phyloP scores from a whole-genome alignment of 2,888 invertebrate species.

The Molorchus minor region DNA sequence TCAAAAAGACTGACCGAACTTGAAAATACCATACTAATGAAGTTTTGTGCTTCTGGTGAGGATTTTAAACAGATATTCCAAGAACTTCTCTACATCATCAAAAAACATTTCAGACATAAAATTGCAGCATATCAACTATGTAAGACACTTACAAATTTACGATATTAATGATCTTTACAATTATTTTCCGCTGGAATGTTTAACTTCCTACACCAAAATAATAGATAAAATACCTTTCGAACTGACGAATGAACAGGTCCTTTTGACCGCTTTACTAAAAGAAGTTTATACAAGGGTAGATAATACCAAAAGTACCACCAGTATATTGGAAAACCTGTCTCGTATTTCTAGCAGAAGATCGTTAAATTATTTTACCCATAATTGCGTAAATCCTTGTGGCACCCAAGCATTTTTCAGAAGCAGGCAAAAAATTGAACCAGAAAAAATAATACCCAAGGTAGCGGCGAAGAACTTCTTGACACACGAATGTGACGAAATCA shows the following conservation, averaged over 20 bases:
- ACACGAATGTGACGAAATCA: constrained; percentile 42
- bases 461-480: constrained; percentile 21
- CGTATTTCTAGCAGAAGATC: background rate
- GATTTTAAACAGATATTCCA: constrained; percentile 33
- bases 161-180: constrained; percentile 30
- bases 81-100: constrained; percentile 40
- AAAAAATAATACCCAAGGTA: background rate
- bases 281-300: constrained; percentile 39
- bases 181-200: constrained; percentile 33
- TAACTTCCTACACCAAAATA: constrained; percentile 41
- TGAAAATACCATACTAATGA: constrained; percentile 48
- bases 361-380: background rate
- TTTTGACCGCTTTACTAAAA: constrained; percentile 44
- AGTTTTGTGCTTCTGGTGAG: constrained; percentile 23
- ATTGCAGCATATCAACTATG: constrained; percentile 47
- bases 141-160: constrained; percentile 42
- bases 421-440: background rate
- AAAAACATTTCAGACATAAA: constrained; percentile 47
- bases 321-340: background rate
- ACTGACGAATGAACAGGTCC: constrained; percentile 37
- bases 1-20: constrained; percentile 28
- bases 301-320: background rate
- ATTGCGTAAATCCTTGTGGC: constrained; percentile 4
- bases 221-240: constrained; percentile 43
- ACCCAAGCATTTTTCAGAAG: constrained; percentile 8